A percentile compares a stretch with the other conserved stretches of the same genome.
Conservation (phyloP, 1,140 invertebrate genomes). For the Lerema accius region DNA sequence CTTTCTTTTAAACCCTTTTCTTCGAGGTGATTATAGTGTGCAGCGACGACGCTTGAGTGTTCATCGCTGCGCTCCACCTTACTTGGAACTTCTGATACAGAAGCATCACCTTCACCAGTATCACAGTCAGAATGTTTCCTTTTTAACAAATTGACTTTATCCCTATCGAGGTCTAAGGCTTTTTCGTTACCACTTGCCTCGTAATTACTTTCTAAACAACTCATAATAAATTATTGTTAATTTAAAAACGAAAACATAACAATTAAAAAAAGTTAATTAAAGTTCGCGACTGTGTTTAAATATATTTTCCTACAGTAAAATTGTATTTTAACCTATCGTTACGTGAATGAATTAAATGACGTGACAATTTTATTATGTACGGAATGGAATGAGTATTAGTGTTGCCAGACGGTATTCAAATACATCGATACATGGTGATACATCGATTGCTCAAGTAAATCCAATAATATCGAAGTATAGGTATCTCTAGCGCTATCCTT, state of each 20-base stretch:
- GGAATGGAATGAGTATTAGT: too few species aligned
- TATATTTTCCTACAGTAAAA: background rate
- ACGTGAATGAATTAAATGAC: background rate
- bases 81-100: conserved; percentile 12
- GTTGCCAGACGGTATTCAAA: too few species aligned
- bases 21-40: conserved; percentile 93
- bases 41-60: conserved; percentile 87
- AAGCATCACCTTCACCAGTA: conserved; percentile 19
- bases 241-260: conserved; percentile 11
- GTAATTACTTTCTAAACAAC: conserved; percentile 22
- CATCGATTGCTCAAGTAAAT: too few species aligned
- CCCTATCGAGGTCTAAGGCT: background rate
- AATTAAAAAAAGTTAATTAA: background rate
- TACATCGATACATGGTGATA: too few species aligned
- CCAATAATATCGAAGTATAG: too few species aligned
- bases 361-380: conserved; percentile 7
- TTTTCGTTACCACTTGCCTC: conserved; percentile 16
- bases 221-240: conserved; percentile 22
- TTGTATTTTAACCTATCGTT: background rate
- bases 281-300: background rate
- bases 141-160: conserved; percentile 4
- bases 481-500: too few species aligned
- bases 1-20: conserved; percentile 91
- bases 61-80: conserved; percentile 37
- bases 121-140: conserved; percentile 11